Conservation (phyloP, 2,888 invertebrate genomes). For the Poecilobothrus nobilitatus region DNA sequence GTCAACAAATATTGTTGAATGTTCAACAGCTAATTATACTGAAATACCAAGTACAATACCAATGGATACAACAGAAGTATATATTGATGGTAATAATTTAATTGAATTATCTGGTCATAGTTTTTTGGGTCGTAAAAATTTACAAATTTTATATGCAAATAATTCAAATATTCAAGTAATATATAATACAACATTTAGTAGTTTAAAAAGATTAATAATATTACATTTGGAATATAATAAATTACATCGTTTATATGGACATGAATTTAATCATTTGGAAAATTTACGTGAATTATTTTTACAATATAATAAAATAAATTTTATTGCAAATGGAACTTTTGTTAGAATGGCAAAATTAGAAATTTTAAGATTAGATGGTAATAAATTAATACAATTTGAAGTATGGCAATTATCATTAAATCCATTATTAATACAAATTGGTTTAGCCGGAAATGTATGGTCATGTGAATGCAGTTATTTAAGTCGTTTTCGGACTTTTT, state of each 20-base stretch:
- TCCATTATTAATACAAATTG: constrained; percentile 79
- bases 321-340: constrained; percentile 80
- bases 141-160: constrained; percentile 79
- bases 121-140: constrained; percentile 84
- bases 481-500: constrained; percentile 69
- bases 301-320: constrained; percentile 73
- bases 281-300: constrained; percentile 77
- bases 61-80: constrained; percentile 92
- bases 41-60: constrained; percentile 81
- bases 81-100: constrained; percentile 86
- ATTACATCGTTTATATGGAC: constrained; percentile 68
- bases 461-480: constrained; percentile 83
- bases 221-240: constrained; percentile 83
- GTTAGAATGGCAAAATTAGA: constrained; percentile 70
- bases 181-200: constrained; percentile 85
- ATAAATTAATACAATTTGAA: constrained; percentile 70
- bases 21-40: constrained; percentile 70
- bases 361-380: constrained; percentile 75
- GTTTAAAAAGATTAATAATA: constrained; percentile 66
- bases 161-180: constrained; percentile 77
- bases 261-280: constrained; percentile 73
- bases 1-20: constrained; percentile 88
- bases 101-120: constrained; percentile 79
- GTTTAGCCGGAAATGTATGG: constrained; percentile 78
- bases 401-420: constrained; percentile 79